Evolutionary conservation across 1,140 invertebrate genomes (phyloP), one percentile per base, ranked within the genome.

Genomic region (Drosophila persimilis): DNA sequence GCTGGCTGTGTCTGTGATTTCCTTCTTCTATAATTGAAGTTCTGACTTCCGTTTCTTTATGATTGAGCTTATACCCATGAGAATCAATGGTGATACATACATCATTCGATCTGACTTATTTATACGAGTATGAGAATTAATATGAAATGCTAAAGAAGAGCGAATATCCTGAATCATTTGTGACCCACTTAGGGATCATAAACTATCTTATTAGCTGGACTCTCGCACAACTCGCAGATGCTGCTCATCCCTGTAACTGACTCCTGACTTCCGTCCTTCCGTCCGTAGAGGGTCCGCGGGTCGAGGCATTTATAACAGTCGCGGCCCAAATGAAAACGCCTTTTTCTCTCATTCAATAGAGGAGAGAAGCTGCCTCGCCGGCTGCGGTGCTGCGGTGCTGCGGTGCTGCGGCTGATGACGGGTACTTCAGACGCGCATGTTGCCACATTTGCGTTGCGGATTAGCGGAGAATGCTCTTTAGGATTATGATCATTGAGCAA

Each of bases 401-500:
- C 35, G 35, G 35, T 13, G 35, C 11, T 13, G 31, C 8, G 56
- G 24, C 20, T 24, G 24, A 5, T 24, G 63, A 58, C 83, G 75
- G 77, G 77, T 77, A 81, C 83, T 88, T 86, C 75, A 80, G 86
- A 75, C 73, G 86, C 77, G 77, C 90, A 91, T 91, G 90, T 90
- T 85, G 80, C 47, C 80, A 79, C 90, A 91, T 91, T 90, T 89
- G 77, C 80, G 72, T 90, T 90, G 90, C 86, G 90, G 90, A 90
- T 91, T 91, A 91, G 90, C 77, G 74, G 65, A 55, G 73, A 59
- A 67, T 73, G 61, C 79, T 86, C 73, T 89, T 83, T 80, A 62
- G 90, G 90, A 91, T 91, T 90, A 90, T 73, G 88, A 89, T 88
- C 90, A 88, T 91, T 91, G 70, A 80, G 89, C 74, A 90, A 91